Percentiles rank a stretch among this genome's conserved stretches.
phyloP scores from a whole-genome alignment of 2,797 vertebrate genomes.

The Pseudochromis fuscus region DNA sequence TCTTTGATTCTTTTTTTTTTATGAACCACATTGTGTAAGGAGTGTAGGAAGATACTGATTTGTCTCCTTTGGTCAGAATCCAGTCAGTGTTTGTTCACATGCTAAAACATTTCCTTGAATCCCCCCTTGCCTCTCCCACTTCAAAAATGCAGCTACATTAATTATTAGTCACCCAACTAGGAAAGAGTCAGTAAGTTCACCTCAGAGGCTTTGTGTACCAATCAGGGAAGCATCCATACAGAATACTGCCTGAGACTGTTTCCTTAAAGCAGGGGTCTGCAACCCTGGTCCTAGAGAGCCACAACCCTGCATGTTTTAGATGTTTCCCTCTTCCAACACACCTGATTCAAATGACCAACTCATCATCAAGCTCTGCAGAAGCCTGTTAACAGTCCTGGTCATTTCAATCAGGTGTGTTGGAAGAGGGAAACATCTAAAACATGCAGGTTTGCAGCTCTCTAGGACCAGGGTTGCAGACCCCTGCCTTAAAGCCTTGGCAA shows the following conservation, averaged over 20 bases:
- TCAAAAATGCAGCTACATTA: constrained; percentile 26
- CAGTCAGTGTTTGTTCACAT: constrained; percentile 39
- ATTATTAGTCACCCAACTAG: constrained; percentile 42
- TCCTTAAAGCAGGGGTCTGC: too few relatives aligned
- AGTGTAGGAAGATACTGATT: constrained; percentile 27
- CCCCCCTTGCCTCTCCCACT: constrained; percentile 20
- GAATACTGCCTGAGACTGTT: not conserved
- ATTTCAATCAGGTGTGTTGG: too few relatives aligned
- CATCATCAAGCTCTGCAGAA: too few relatives aligned
- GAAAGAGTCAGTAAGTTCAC: constrained; percentile 28
- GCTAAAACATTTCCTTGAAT: constrained; percentile 27
- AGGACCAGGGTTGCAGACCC: too few relatives aligned
- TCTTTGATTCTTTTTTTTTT: not conserved
- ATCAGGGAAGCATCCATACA: not conserved
- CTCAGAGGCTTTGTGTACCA: not conserved
- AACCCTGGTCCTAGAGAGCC: too few relatives aligned
- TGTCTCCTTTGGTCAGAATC: constrained; percentile 44
- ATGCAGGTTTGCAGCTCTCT: too few relatives aligned
- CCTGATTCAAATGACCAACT: too few relatives aligned
- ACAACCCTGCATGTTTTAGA: too few relatives aligned
- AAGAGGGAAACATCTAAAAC: too few relatives aligned
- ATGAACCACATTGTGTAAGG: not conserved
- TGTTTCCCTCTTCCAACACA: too few relatives aligned
- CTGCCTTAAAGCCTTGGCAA: not conserved
- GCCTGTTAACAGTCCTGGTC: too few relatives aligned